phyloP scores from a whole-genome alignment of 2,888 invertebrate species.

The Dioctria rufipes region DNA sequence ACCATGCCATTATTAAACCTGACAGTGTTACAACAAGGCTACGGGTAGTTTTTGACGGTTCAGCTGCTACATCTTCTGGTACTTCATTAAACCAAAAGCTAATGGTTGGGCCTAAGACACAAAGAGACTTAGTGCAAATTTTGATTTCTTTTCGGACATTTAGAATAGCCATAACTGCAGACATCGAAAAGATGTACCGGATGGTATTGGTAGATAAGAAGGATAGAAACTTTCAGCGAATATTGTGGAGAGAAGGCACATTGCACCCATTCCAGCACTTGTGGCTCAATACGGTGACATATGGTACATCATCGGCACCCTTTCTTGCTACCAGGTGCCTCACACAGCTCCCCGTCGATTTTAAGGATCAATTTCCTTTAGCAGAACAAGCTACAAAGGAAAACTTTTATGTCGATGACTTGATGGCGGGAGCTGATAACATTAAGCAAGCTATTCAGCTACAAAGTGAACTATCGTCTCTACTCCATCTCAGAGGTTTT shows the following conservation, averaged over 20 bases:
- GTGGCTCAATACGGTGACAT: slow-evolving; percentile 17
- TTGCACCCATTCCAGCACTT: neutral
- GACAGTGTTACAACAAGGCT: too few species aligned
- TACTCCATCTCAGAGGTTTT: too few species aligned
- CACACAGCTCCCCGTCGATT: neutral
- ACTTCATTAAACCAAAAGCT: neutral
- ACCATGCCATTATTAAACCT: too few species aligned
- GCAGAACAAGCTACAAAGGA: slow-evolving; percentile 11
- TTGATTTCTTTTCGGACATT: neutral
- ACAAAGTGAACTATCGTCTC: neutral
- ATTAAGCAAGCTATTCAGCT: neutral
- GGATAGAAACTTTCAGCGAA: neutral
- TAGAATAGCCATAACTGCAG: slow-evolving; percentile 4
- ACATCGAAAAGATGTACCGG: slow-evolving; percentile 41
- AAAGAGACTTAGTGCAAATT: neutral
- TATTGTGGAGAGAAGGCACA: too few species aligned
- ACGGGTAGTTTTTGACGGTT: too few species aligned
- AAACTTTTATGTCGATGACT: slow-evolving; percentile 55
- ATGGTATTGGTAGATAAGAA: neutral
- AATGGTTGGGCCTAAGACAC: neutral
- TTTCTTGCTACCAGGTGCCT: slow-evolving; percentile 13
- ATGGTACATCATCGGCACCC: slow-evolving; percentile 43
- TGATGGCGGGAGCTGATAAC: slow-evolving; percentile 29
- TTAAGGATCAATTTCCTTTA: slow-evolving; percentile 24
- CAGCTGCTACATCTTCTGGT: too few species aligned